These are phyloP conservation scores for Ecliptopera silaceata DNA, from an alignment of 2,888 invertebrate genomes.

Conservation along the genomic window DNA sequence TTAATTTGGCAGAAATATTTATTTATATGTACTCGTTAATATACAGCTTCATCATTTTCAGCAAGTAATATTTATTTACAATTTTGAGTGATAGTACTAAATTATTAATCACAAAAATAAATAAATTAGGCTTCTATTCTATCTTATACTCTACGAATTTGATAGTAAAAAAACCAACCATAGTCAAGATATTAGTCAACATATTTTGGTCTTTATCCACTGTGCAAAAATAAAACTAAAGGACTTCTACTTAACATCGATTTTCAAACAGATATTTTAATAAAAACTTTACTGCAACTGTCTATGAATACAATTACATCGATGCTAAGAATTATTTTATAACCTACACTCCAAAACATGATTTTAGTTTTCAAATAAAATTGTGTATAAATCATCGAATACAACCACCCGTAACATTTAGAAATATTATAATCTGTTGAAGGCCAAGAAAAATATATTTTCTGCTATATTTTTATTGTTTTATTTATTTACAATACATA, in stretches of 20 bases:
- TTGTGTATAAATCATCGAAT: conserved; percentile 32
- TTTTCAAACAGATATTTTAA: conserved; percentile 53
- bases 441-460: conserved; percentile 79
- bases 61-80: conserved; percentile 78
- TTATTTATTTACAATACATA: conserved; percentile 78
- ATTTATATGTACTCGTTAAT: conserved; percentile 76
- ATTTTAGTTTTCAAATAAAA: conserved; percentile 16
- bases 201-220: conserved; percentile 63
- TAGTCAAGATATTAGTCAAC: conserved; percentile 52
- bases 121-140: conserved; percentile 70
- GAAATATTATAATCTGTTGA: conserved; percentile 58
- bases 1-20: conserved; percentile 83
- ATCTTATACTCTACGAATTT: conserved; percentile 70
- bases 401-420: conserved; percentile 57
- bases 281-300: conserved; percentile 51
- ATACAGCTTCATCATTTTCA: conserved; percentile 77
- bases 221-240: conserved; percentile 53
- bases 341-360: conserved; percentile 9
- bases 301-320: conserved; percentile 32
- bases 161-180: conserved; percentile 68
- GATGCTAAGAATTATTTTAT: conserved; percentile 30
- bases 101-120: conserved; percentile 78
- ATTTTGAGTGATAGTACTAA: conserved; percentile 74
- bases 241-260: conserved; percentile 67
- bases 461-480: conserved; percentile 67